Base-by-base conservation (phyloP, 2,888 invertebrate species). In the Neuroscelio doddi region DNA sequence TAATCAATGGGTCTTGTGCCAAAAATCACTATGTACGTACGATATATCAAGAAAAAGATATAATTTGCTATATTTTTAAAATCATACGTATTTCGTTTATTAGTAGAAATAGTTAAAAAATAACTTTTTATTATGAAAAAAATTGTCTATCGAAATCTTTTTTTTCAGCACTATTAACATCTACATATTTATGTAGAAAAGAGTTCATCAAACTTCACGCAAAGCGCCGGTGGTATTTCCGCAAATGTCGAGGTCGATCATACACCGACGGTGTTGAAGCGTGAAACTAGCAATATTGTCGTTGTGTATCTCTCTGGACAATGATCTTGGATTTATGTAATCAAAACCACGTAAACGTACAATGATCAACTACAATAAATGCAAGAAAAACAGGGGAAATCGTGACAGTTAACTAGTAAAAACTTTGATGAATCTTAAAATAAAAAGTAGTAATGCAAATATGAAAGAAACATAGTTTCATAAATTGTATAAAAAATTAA, bases 241-340 rank as follows among this genome's bases (percentile, higher is more conserved):
- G 72, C 71, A 72, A 75, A 76, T 74, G 73, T 73, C 76, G 75
- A 78, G 76, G 77, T 72, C 74, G 69, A 58, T 64, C 56, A 46
- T 56, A 59, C 36, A 53, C 56, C 50, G 64, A 34, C 49, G 50
- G 59, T 56, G 53, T 56, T 56, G 52, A 55, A 69, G 69, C 71
- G 64, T 67, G 58, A 70, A 71, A 68, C 64, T 57, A 61, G 51
- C 69, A 51, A 53, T 67, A 55, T 39, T 21, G 45, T 55, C 36
- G 42, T 27, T 17, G 41, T 15, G 44, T 53, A 32, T 42, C 42
- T 41, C 45, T 56, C 55, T 67, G 61, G 53, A 62, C 61, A 64
- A 66, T 69, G 57, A 58, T 64, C 64, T 57, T 63, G 53, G 51
- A 15, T 56, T 68, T 59, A 66, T 45, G 38, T 47, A 63, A 52